These are phyloP conservation scores for Leucoraja ocellata DNA, from an alignment of 2,797 vertebrate genomes.

Conservation along the genomic window DNA sequence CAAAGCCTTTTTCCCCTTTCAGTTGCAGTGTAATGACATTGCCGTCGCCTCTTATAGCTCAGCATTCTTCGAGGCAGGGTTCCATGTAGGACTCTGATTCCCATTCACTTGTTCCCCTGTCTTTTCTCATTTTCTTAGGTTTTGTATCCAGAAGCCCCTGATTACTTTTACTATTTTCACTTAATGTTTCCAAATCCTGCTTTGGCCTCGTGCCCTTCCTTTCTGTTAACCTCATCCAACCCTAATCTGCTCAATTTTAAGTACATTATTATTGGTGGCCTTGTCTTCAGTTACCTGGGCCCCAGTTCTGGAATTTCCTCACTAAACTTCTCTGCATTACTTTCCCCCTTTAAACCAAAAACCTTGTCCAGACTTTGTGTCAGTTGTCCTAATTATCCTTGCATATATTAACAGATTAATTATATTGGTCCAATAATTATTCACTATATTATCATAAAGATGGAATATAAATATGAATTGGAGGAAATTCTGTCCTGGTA, in stretches of 20 bases:
- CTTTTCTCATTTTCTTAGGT: not conserved
- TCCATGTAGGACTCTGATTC: not conserved
- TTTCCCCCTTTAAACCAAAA: not conserved
- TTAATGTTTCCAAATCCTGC: not conserved
- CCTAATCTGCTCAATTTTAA: not conserved
- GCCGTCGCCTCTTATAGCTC: not conserved
- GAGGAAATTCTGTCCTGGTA: not conserved
- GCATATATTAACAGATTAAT: not conserved
- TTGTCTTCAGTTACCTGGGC: not conserved
- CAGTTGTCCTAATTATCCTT: not conserved
- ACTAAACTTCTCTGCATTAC: not conserved
- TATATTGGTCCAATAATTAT: not conserved
- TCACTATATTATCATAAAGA: not conserved
- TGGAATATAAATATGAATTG: not conserved
- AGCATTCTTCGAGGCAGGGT: not conserved
- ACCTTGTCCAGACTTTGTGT: not conserved
- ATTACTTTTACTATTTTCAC: not conserved
- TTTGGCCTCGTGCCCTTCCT: not conserved
- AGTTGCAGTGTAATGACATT: not conserved
- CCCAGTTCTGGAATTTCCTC: not conserved
- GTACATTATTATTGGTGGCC: not conserved
- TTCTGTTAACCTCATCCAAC: not conserved
- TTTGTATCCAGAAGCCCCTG: no score
- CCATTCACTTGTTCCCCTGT: not conserved
- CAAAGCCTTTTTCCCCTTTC: not conserved